Conservation (phyloP, 2,888 invertebrate genomes). For the Agonopterix alstromeriana region DNA sequence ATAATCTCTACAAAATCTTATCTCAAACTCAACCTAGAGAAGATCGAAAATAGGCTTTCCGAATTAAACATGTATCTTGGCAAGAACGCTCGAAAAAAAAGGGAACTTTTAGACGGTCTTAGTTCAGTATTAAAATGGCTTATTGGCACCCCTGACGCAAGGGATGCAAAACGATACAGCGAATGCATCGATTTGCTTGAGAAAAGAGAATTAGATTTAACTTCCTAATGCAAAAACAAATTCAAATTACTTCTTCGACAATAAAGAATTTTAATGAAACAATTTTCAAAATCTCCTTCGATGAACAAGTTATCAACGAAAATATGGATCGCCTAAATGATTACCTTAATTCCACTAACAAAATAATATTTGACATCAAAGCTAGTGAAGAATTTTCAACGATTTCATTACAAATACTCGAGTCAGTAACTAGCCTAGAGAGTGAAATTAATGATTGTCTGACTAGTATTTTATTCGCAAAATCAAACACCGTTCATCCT, state of each 20-base stretch:
- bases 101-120: constrained; percentile 22
- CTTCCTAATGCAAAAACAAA: constrained; percentile 17
- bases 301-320: constrained; percentile 18
- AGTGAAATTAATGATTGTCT: constrained; percentile 18
- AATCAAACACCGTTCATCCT: constrained; percentile 20
- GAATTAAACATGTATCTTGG: background rate
- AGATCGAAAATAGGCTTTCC: background rate
- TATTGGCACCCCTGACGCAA: constrained; percentile 25
- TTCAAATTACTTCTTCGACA: constrained; percentile 22
- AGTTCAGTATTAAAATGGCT: too few species aligned
- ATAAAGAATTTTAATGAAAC: constrained; percentile 21
- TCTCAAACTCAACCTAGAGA: too few species aligned
- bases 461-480: constrained; percentile 18
- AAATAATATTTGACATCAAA: constrained; percentile 16
- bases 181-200: constrained; percentile 23
- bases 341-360: constrained; percentile 14
- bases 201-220: constrained; percentile 17
- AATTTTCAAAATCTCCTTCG: constrained; percentile 19
- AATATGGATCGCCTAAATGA: constrained; percentile 16
- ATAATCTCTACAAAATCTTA: too few species aligned
- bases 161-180: constrained; percentile 21
- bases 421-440: constrained; percentile 16
- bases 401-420: constrained; percentile 18
- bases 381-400: constrained; percentile 18
- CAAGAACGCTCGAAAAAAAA: constrained; percentile 16